These are phyloP conservation scores for Chloroclystis v-ata DNA, from an alignment of 2,888 invertebrate genomes.

Conservation along the genomic window DNA sequence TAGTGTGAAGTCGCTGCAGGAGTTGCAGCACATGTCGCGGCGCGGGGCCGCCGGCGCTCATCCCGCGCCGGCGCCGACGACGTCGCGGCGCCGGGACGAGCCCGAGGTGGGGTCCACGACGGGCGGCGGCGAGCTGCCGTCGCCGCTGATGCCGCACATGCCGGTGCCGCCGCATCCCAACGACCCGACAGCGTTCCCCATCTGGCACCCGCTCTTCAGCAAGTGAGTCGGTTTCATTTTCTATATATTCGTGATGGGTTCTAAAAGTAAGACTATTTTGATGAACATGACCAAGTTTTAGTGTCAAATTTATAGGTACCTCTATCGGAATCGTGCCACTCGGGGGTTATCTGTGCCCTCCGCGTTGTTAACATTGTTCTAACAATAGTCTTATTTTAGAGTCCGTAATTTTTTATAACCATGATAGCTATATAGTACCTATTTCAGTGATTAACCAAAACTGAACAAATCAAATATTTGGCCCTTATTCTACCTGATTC, in stretches of 20 bases:
- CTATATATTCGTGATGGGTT: not conserved
- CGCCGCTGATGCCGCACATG: constrained; percentile 43
- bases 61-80: constrained; percentile 59
- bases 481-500: no score
- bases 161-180: constrained; percentile 48
- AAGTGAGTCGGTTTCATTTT: constrained; percentile 79
- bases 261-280: not conserved
- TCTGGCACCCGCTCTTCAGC: constrained; percentile 92
- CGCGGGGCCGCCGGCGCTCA: constrained; percentile 36
- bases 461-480: no score
- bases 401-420: no score
- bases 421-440: no score
- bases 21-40: constrained; percentile 69
- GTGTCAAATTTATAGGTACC: no score
- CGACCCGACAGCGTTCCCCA: constrained; percentile 80
- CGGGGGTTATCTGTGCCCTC: no score
- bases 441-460: no score
- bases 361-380: no score
- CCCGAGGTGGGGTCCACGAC: constrained; percentile 83
- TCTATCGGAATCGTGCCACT: no score
- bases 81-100: constrained; percentile 71
- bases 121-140: constrained; percentile 73
- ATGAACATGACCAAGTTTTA: no score
- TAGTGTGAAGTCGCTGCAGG: constrained; percentile 80
- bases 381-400: no score